Evolutionary conservation across 2,888 invertebrate species (phyloP).

Genomic region (Dicranocentrus wangi): DNA sequence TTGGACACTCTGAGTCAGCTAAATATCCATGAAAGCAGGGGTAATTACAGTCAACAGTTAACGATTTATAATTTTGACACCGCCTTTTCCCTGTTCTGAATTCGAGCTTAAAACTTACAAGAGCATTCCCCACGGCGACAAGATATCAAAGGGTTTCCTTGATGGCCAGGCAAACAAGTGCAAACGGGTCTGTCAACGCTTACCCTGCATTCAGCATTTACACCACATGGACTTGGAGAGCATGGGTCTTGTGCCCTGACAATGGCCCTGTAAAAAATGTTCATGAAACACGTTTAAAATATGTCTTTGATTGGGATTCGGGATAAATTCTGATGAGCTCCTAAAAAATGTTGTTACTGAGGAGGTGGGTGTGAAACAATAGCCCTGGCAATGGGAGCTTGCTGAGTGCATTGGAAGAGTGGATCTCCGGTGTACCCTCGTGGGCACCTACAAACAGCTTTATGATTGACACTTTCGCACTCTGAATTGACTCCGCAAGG

Average conservation of each 20-base stretch:
- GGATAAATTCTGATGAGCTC: constrained; percentile 2
- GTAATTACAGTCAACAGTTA: too few species aligned
- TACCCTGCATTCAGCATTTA: constrained; percentile 85
- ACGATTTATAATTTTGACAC: too few species aligned
- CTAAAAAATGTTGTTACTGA: constrained; percentile 65
- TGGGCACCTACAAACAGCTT: constrained; percentile 51
- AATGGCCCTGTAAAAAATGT: constrained; percentile 68
- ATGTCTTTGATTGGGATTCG: too few species aligned
- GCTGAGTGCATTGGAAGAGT: constrained; percentile 69
- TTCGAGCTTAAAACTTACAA: constrained; percentile 77
- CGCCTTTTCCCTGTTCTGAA: too few species aligned
- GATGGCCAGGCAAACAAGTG: constrained; percentile 85
- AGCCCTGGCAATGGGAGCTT: constrained; percentile 69
- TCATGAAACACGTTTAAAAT: too few species aligned
- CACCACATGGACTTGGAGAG: constrained; percentile 82
- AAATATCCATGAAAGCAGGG: constrained; percentile 70
- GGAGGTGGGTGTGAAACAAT: constrained; percentile 70
- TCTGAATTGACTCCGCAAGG: constrained; percentile 70
- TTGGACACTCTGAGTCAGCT: constrained; percentile 86
- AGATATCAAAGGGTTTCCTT: constrained; percentile 84
- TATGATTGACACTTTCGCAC: constrained; percentile 71
- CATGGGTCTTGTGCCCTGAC: constrained; percentile 69
- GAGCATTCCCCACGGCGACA: constrained; percentile 85
- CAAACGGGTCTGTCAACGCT: constrained; percentile 85
- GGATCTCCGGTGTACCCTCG: constrained; percentile 72